Conservation (phyloP, 2,113 vertebrate genomes). For the Anser cygnoides region DNA sequence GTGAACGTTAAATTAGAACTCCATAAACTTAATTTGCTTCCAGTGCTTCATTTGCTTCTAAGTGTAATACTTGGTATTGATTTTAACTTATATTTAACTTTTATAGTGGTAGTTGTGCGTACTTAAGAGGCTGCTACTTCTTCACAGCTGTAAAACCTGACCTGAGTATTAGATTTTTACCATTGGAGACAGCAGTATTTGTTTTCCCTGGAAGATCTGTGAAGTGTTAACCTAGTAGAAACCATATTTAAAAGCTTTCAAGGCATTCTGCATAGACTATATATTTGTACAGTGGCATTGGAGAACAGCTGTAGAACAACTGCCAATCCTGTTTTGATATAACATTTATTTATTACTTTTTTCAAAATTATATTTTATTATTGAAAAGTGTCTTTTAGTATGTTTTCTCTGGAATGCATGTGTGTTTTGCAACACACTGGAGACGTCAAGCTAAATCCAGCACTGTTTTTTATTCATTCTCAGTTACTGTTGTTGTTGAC, state of each 20-base stretch:
- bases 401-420: neutral
- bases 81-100: conserved; percentile 69
- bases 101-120: neutral
- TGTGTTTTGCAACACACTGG: neutral
- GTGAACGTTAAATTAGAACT: conserved; percentile 43
- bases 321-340: neutral
- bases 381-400: neutral
- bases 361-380: neutral
- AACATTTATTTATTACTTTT: neutral
- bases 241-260: neutral
- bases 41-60: conserved; percentile 56
- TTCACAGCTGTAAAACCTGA: conserved; percentile 15
- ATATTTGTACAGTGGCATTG: neutral
- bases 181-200: neutral
- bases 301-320: neutral
- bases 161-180: neutral
- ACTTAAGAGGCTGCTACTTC: neutral
- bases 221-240: neutral
- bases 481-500: neutral
- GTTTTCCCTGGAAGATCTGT: neutral
- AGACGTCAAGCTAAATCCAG: neutral
- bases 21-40: conserved; percentile 66
- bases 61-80: conserved; percentile 57
- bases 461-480: neutral
- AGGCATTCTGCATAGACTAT: neutral